Conservation (phyloP, 2,888 invertebrate genomes). For the Lycaena phlaeas region DNA sequence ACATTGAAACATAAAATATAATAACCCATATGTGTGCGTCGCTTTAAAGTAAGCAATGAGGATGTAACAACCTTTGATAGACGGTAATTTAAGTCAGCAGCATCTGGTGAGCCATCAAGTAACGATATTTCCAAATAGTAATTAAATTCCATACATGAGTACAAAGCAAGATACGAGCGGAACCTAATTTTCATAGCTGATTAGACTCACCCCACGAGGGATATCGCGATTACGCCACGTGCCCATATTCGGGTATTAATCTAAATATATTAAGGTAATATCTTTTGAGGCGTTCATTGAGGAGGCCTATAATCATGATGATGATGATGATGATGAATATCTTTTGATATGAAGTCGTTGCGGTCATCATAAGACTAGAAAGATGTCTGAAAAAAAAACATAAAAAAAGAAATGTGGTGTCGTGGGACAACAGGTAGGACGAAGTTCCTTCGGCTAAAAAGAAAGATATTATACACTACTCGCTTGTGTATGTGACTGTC, state of each 20-base stretch:
- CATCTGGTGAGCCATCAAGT: conserved; percentile 41
- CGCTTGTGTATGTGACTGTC: too few relatives aligned
- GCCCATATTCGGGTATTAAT: conserved; percentile 31
- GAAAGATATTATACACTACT: too few relatives aligned
- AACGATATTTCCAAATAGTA: conserved; percentile 64
- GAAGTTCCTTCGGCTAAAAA: too few relatives aligned
- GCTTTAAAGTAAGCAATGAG: too few relatives aligned
- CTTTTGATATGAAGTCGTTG: background rate
- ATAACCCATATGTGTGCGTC: too few relatives aligned
- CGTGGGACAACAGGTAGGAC: too few relatives aligned
- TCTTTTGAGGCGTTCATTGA: too few relatives aligned
- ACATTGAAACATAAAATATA: too few relatives aligned
- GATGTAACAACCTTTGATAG: too few relatives aligned
- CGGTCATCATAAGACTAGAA: background rate
- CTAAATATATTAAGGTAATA: conserved; percentile 14
- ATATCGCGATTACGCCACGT: conserved; percentile 46
- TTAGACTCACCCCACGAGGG: conserved; percentile 64
- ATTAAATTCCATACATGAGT: conserved; percentile 63
- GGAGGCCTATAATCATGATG: too few relatives aligned
- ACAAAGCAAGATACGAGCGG: conserved; percentile 66
- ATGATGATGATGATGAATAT: too few relatives aligned
- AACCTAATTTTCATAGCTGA: conserved; percentile 73
- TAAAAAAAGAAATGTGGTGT: too few relatives aligned
- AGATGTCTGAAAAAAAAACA: background rate
- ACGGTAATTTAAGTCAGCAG: conserved; percentile 35